These are phyloP conservation scores for Littorina saxatilis DNA, from an alignment of 1,140 invertebrate species.

Conservation along the genomic window DNA sequence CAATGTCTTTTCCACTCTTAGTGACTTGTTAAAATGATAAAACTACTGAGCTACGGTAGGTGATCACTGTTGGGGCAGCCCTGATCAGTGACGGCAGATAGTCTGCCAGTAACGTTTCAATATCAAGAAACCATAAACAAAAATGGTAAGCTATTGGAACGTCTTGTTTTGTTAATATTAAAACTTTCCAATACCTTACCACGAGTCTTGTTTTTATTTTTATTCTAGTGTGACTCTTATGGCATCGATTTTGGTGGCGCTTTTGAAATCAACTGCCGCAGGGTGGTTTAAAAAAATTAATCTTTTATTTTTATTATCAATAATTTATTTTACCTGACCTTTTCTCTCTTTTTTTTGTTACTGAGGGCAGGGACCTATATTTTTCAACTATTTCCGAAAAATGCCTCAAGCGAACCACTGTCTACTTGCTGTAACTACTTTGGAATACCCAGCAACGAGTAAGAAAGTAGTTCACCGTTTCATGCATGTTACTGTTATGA, in stretches of 20 bases:
- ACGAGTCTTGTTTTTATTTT: neutral
- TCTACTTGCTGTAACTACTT: neutral
- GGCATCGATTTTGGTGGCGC: neutral
- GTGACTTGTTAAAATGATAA: too few species aligned
- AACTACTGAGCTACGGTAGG: too few species aligned
- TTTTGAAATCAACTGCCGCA: too few species aligned
- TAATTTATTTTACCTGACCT: neutral
- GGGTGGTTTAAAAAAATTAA: neutral
- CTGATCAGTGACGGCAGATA: too few species aligned
- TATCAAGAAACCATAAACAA: too few species aligned
- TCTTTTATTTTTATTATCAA: neutral
- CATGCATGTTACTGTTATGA: neutral
- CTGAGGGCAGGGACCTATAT: too few species aligned
- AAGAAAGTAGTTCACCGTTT: constrained; percentile 34
- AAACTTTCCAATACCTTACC: neutral
- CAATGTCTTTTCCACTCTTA: too few species aligned
- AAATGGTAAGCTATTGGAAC: too few species aligned
- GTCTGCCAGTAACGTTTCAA: too few species aligned
- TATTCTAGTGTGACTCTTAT: neutral
- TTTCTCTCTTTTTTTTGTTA: neutral
- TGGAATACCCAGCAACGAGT: constrained; percentile 34
- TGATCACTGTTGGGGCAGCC: neutral
- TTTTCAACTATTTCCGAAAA: neutral
- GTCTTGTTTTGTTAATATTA: neutral
- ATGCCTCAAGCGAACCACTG: neutral